Evolutionary conservation across 1,140 invertebrate genomes (phyloP), one percentile per base, ranked within the genome.

Genomic region (Plodia interpunctella): DNA sequence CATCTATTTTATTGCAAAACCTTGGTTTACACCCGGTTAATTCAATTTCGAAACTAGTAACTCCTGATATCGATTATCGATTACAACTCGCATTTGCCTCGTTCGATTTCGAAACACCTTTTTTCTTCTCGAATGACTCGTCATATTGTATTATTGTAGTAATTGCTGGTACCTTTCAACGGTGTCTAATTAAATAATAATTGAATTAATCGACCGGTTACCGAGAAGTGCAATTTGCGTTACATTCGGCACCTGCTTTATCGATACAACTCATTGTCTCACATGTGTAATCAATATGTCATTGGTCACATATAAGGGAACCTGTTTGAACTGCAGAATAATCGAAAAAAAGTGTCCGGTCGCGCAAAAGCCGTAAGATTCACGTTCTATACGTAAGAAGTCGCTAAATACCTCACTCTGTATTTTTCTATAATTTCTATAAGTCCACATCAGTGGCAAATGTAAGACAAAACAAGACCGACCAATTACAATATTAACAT

Each of bases 401-500:
- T n/a, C n/a, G n/a, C n/a, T n/a, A n/a, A n/a, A n/a, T n/a, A n/a
- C n/a, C n/a, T n/a, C n/a, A n/a, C n/a, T n/a, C n/a, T n/a, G n/a
- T n/a, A n/a, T n/a, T n/a, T n/a, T n/a, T n/a, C n/a, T n/a, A n/a
- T n/a, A n/a, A n/a, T n/a, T n/a, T n/a, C n/a, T n/a, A n/a, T n/a
- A n/a, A n/a, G n/a, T 25, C 21, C 21, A 3, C 21, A n/a, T 25
- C 21, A 2, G 13, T 35, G 32, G 32, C 10, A 35, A 35, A 35
- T 35, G 10, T 35, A 10, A 11, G n/a, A 35, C 9, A 10, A 9
- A 13, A 35, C 32, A 35, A 35, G 21, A 35, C 4, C 32, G 1
- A 35, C 32, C 32, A 74, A 76, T 79, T 77, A 79, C 72, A 58
- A 71, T 73, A 79, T 80, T 76, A 76, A 66, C 70, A 74, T 78